Conservation (phyloP, 2,888 invertebrate species). For the Bedellia somnulentella region DNA sequence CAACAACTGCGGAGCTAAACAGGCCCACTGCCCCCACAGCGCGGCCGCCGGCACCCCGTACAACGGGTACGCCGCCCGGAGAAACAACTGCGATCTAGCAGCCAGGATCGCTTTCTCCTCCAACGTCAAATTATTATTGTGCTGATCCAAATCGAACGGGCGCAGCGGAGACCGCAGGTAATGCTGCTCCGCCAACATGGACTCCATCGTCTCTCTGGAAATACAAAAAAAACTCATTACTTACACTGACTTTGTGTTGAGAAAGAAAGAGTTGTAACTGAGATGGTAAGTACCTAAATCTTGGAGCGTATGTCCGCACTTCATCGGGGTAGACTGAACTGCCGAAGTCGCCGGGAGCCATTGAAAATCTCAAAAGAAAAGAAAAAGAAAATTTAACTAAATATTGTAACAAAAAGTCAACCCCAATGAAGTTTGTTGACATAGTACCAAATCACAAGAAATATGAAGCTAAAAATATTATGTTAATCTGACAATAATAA, state of each 20-base stretch:
- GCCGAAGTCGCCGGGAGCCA: slow-evolving; percentile 54
- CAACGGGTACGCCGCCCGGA: slow-evolving; percentile 69
- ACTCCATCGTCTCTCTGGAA: slow-evolving; percentile 88
- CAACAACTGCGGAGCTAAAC: slow-evolving; percentile 65
- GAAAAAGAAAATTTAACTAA: slow-evolving; percentile 46
- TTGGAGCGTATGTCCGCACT: slow-evolving; percentile 52
- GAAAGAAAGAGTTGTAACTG: not conserved
- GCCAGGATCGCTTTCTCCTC: slow-evolving; percentile 79
- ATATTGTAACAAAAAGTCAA: slow-evolving; percentile 10
- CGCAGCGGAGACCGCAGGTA: slow-evolving; percentile 77
- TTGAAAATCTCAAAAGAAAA: slow-evolving; percentile 59
- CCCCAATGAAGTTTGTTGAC: too few species aligned
- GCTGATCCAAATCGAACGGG: slow-evolving; percentile 72
- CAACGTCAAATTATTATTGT: slow-evolving; percentile 70
- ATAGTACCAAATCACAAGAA: too few species aligned
- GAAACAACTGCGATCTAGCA: slow-evolving; percentile 73
- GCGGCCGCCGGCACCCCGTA: slow-evolving; percentile 59
- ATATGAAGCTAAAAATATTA: too few species aligned
- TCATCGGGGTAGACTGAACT: slow-evolving; percentile 55
- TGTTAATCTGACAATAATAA: too few species aligned
- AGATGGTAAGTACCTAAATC: slow-evolving; percentile 30
- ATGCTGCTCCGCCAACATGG: slow-evolving; percentile 83
- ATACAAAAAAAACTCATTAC: slow-evolving; percentile 19
- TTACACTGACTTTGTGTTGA: too few species aligned
- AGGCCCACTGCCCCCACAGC: slow-evolving; percentile 74